These are phyloP conservation scores for Rousettus madagascariensis DNA, from an alignment of 2,797 vertebrate species.

Conservation along the genomic window DNA sequence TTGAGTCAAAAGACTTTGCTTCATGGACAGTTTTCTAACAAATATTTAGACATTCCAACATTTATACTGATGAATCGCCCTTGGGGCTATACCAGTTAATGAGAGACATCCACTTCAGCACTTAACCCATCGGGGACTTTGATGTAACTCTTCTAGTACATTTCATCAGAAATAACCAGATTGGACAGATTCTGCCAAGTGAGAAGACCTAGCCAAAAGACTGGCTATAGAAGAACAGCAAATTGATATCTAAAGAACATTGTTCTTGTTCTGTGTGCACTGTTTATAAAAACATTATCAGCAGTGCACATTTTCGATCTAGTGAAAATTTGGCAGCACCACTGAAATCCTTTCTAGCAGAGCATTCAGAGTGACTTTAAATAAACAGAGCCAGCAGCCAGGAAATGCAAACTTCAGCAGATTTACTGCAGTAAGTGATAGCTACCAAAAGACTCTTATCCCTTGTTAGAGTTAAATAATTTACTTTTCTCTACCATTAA, in stretches of 20 bases:
- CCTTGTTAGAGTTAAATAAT: conserved; percentile 78
- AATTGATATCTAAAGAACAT: conserved; percentile 65
- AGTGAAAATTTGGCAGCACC: conserved; percentile 78
- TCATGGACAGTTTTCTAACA: conserved; percentile 70
- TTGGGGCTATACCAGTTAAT: conserved; percentile 28
- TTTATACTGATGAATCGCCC: conserved; percentile 48
- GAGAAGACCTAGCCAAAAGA: conserved; percentile 59
- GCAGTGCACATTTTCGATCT: conserved; percentile 77
- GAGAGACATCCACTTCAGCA: conserved; percentile 66
- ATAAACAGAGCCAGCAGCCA: conserved; percentile 79
- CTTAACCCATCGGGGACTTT: conserved; percentile 30
- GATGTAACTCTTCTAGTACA: conserved; percentile 25
- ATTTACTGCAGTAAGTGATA: conserved; percentile 78
- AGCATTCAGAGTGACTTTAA: conserved; percentile 80
- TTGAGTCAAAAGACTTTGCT: conserved; percentile 57
- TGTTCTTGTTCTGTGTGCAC: conserved; percentile 68
- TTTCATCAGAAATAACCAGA: conserved; percentile 56
- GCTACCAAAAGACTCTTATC: conserved; percentile 73
- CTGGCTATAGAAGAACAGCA: conserved; percentile 54
- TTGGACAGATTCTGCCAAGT: conserved; percentile 54
- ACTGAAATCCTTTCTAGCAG: conserved; percentile 76
- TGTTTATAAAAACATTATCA: conserved; percentile 80
- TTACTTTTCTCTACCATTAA: conserved; percentile 72
- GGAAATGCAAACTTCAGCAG: conserved; percentile 73
- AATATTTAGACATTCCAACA: conserved; percentile 79